phyloP scores from a whole-genome alignment of 1,140 invertebrate species.

The Idris sp. region DNA sequence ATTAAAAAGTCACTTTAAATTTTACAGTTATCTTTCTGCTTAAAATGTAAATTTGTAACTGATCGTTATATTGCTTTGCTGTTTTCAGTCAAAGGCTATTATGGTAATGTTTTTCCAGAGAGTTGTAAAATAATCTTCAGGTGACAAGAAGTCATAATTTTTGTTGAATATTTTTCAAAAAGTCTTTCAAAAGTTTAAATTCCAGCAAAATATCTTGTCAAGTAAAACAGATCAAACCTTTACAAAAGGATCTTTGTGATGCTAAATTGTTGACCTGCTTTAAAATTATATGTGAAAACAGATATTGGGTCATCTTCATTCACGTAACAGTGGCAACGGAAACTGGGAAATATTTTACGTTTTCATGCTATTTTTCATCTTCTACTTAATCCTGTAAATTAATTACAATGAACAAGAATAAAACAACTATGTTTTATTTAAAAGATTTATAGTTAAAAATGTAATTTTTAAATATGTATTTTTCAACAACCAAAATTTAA shows the following conservation, averaged over 20 bases:
- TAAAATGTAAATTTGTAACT: background rate
- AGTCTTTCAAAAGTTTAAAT: slow-evolving; percentile 28
- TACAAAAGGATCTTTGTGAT: slow-evolving; percentile 21
- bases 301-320: background rate
- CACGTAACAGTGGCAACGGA: slow-evolving; percentile 1
- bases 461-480: no score
- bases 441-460: no score
- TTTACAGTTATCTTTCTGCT: slow-evolving; percentile 1
- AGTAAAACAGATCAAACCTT: slow-evolving; percentile 38
- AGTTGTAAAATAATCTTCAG: slow-evolving; percentile 11
- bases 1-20: slow-evolving; percentile 12
- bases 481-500: no score
- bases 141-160: slow-evolving; percentile 4
- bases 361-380: background rate
- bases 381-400: no score
- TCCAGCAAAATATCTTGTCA: slow-evolving; percentile 30
- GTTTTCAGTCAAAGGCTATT: background rate
- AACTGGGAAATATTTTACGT: background rate
- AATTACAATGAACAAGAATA: no score
- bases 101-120: background rate
- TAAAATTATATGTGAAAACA: slow-evolving; percentile 10
- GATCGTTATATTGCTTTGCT: background rate
- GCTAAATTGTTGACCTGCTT: slow-evolving; percentile 35
- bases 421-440: no score
- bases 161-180: slow-evolving; percentile 15